These are phyloP conservation scores for Exephanes ischioxanthus DNA, from an alignment of 2,888 invertebrate genomes.

Conservation along the genomic window DNA sequence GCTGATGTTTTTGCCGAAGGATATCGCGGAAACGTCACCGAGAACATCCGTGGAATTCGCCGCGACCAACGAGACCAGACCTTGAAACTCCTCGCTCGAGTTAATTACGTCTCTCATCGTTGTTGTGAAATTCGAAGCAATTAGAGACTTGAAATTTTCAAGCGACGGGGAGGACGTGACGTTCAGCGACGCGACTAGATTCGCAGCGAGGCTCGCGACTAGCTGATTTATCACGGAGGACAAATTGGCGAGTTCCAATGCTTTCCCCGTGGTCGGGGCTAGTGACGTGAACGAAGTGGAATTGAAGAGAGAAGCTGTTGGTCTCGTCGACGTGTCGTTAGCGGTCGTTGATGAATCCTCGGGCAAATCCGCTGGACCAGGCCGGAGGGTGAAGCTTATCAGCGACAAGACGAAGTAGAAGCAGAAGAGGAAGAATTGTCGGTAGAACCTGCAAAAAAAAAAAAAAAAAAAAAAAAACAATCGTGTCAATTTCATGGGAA, in stretches of 20 bases:
- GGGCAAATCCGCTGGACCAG: slow-evolving; percentile 88
- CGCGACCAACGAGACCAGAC: slow-evolving; percentile 35
- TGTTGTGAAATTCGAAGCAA: slow-evolving; percentile 76
- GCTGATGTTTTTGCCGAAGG: slow-evolving; percentile 43
- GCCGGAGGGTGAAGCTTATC: slow-evolving; percentile 95
- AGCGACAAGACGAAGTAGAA: slow-evolving; percentile 96
- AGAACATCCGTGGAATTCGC: slow-evolving; percentile 55
- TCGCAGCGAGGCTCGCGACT: slow-evolving; percentile 75
- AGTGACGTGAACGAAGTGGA: slow-evolving; percentile 51
- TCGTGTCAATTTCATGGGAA: neutral
- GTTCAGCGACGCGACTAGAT: slow-evolving; percentile 73
- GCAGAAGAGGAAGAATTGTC: slow-evolving; percentile 95
- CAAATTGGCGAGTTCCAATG: slow-evolving; percentile 71
- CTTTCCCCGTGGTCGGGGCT: slow-evolving; percentile 56
- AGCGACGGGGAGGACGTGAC: slow-evolving; percentile 68
- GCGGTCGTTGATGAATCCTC: slow-evolving; percentile 54
- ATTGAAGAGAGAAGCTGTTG: slow-evolving; percentile 55
- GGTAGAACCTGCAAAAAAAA: slow-evolving; percentile 92
- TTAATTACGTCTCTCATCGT: slow-evolving; percentile 72
- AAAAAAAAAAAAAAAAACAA: slow-evolving; percentile 39
- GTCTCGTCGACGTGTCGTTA: slow-evolving; percentile 62
- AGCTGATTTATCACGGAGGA: slow-evolving; percentile 72
- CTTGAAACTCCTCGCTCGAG: slow-evolving; percentile 61
- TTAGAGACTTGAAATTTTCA: slow-evolving; percentile 74
- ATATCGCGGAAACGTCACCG: slow-evolving; percentile 54